Conservation (phyloP, 1,140 invertebrate species). For the Melitaea cinxia region DNA sequence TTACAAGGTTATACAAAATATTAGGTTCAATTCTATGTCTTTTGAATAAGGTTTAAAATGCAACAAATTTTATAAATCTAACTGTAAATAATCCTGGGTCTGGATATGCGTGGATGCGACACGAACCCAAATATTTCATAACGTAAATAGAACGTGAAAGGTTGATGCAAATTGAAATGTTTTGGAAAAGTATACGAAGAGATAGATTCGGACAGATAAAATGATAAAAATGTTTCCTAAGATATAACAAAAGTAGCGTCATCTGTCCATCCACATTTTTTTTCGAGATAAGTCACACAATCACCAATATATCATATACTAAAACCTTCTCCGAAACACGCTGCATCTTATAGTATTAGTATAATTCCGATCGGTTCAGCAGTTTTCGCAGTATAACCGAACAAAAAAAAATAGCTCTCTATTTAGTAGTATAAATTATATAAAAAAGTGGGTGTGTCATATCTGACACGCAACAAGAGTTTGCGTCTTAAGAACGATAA, state of each 20-base stretch:
- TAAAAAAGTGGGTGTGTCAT: too few species aligned
- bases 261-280: not conserved
- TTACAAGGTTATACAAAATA: not conserved
- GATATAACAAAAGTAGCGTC: not conserved
- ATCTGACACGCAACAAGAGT: too few species aligned
- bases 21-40: not conserved
- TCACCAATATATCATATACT: too few species aligned
- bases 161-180: constrained; percentile 10
- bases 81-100: not conserved
- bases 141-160: constrained; percentile 10
- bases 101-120: constrained; percentile 4
- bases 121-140: constrained; percentile 17
- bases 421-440: too few species aligned
- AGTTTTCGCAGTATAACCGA: too few species aligned
- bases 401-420: too few species aligned
- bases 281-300: too few species aligned
- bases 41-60: not conserved
- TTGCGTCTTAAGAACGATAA: too few species aligned
- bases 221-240: not conserved
- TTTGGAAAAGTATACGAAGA: not conserved
- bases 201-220: not conserved
- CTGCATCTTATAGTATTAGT: too few species aligned
- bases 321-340: too few species aligned
- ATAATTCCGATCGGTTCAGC: too few species aligned
- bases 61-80: not conserved